A percentile compares a stretch with the other conserved stretches of the same genome.
Evolutionary conservation across 2,888 invertebrate species (phyloP).

Genomic region (Dasysyrphus tricinctus): DNA sequence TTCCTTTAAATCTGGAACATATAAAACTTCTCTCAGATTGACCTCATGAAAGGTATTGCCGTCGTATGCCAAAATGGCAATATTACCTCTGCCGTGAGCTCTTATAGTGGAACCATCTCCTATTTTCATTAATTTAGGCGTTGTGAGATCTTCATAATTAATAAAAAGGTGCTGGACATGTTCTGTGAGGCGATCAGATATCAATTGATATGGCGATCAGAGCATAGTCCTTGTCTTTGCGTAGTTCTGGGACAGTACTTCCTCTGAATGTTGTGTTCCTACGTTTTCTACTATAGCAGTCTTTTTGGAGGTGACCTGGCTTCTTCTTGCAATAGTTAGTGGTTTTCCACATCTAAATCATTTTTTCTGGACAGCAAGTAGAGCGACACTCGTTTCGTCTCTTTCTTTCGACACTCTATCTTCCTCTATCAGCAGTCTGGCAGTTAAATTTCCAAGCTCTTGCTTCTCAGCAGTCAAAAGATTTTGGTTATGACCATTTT

Average conservation of each 20-base stretch:
- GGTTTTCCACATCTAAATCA: background rate
- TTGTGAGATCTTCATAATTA: background rate
- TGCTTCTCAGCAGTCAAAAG: no score
- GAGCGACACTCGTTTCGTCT: background rate
- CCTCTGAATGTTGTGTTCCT: no score
- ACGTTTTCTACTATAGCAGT: constrained; percentile 12
- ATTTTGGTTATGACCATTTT: no score
- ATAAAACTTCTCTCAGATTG: background rate
- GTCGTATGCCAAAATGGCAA: background rate
- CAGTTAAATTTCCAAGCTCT: no score
- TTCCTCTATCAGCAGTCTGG: no score
- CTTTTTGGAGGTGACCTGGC: no score
- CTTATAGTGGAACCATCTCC: background rate
- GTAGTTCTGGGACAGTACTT: background rate
- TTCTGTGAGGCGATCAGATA: constrained; percentile 14
- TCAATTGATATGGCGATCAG: no score
- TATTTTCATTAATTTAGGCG: background rate
- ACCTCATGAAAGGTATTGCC: background rate
- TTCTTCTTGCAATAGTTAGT: no score
- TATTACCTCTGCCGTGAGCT: background rate
- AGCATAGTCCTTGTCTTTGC: background rate
- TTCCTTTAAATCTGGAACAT: background rate
- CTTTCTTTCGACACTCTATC: no score
- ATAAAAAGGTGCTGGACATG: constrained; percentile 24
- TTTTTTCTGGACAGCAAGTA: background rate